Percentiles rank a stretch among this genome's conserved stretches.
These are phyloP conservation scores for Remorina albescens DNA, from an alignment of 2,797 vertebrate genomes.

Conservation along the genomic window DNA sequence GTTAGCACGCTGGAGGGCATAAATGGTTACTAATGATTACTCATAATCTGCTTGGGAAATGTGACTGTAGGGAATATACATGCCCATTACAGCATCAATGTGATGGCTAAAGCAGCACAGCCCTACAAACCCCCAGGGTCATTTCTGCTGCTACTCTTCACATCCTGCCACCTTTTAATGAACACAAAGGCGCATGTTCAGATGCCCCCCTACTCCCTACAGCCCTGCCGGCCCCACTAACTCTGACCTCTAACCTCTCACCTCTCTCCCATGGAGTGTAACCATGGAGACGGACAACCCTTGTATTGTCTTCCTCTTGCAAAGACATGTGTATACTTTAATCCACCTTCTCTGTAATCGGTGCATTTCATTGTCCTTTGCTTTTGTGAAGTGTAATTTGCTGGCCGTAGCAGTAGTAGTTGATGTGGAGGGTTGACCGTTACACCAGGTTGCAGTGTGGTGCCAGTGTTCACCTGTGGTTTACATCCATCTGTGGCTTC, in stretches of 20 bases:
- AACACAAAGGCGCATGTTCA: conserved; percentile 56
- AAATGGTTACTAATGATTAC: conserved; percentile 74
- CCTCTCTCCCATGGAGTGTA: conserved; percentile 91
- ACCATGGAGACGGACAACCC: conserved; percentile 99
- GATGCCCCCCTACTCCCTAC: conserved; percentile 81
- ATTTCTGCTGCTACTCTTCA: conserved; percentile 56
- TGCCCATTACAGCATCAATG: conserved; percentile 55
- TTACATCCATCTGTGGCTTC: conserved; percentile 74
- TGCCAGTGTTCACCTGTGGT: conserved; percentile 81
- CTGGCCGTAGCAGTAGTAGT: conserved; percentile 47
- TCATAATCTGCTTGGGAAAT: conserved; percentile 74
- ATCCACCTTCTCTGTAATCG: conserved; percentile 61
- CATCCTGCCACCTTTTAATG: conserved; percentile 66
- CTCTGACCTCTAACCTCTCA: conserved; percentile 79
- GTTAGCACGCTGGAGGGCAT: conserved; percentile 58
- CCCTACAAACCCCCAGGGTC: conserved; percentile 42
- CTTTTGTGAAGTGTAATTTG: conserved; percentile 49
- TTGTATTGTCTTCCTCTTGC: conserved; percentile 67
- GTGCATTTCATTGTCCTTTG: conserved; percentile 57
- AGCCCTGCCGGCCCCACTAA: conserved; percentile 83
- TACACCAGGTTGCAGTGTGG: conserved; percentile 82
- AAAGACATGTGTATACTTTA: conserved; percentile 53
- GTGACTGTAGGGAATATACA: conserved; percentile 65
- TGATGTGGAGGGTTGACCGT: conserved; percentile 93
- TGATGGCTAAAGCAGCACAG: conserved; percentile 44